These are phyloP conservation scores for Stigmatopora argus DNA, from an alignment of 2,113 vertebrate genomes.

Conservation along the genomic window DNA sequence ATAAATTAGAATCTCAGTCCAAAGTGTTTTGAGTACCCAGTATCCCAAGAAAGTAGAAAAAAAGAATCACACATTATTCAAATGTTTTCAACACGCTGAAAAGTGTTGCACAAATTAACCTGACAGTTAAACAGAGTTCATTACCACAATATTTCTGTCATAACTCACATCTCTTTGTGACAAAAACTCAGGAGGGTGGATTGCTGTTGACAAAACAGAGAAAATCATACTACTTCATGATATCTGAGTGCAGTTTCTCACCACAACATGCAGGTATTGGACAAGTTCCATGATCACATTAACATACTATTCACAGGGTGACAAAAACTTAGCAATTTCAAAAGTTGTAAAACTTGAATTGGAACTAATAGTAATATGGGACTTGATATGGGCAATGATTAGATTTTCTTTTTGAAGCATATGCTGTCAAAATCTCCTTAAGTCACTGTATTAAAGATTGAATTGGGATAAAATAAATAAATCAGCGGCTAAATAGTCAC, in stretches of 20 bases:
- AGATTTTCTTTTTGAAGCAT: background rate
- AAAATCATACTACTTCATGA: background rate
- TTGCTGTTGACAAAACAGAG: background rate
- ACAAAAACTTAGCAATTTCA: background rate
- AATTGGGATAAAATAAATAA: background rate
- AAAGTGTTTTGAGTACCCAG: background rate
- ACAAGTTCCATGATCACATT: background rate
- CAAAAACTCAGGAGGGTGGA: background rate
- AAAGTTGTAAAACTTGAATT: background rate
- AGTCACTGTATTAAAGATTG: background rate
- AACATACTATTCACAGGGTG: background rate
- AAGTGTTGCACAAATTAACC: conserved; percentile 7
- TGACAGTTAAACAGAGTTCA: conserved; percentile 28
- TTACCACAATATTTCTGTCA: conserved; percentile 10
- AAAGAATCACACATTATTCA: conserved; percentile 5
- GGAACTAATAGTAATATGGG: background rate
- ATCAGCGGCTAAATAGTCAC: background rate
- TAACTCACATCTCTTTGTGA: background rate
- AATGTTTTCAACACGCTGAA: conserved; percentile 28
- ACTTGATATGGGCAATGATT: background rate
- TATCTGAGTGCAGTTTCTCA: background rate
- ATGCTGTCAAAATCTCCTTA: background rate
- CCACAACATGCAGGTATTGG: background rate
- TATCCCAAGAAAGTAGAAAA: background rate
- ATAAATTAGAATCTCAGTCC: conserved; percentile 54